Evolutionary conservation across 2,113 vertebrate genomes (phyloP).

Genomic region (Mormoops blainvillei): DNA sequence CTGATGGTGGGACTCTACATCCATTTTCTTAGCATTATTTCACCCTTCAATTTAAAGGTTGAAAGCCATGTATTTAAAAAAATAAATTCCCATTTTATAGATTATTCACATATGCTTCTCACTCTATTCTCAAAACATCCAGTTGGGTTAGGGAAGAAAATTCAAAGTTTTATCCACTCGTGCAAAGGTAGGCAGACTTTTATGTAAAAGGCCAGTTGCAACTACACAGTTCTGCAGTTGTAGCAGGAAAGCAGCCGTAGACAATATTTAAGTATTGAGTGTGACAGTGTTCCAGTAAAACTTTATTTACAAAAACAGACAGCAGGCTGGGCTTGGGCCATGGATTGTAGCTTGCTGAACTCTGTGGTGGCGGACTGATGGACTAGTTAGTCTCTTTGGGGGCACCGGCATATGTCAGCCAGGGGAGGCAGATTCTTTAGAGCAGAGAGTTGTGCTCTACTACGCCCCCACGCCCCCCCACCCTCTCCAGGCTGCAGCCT

Average conservation of each 20-base stretch:
- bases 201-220: neutral
- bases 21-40: neutral
- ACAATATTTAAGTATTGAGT: neutral
- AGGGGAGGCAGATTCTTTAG: neutral
- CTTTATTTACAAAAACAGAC: neutral
- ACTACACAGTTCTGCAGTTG: neutral
- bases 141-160: neutral
- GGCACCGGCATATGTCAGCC: neutral
- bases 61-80: neutral
- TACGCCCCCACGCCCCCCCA: rapidly evolving
- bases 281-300: neutral
- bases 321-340: neutral
- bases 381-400: too few relatives aligned
- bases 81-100: neutral
- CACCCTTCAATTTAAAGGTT: neutral
- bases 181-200: neutral
- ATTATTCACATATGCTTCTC: neutral
- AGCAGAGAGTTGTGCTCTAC: too few relatives aligned
- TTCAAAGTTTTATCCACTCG: neutral
- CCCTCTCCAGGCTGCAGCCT: neutral
- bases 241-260: neutral
- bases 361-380: neutral
- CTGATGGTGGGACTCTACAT: neutral
- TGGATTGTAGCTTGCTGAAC: neutral
- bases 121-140: neutral